Conservation (phyloP, 2,113 vertebrate species). For the Aptenodytes forsteri region DNA sequence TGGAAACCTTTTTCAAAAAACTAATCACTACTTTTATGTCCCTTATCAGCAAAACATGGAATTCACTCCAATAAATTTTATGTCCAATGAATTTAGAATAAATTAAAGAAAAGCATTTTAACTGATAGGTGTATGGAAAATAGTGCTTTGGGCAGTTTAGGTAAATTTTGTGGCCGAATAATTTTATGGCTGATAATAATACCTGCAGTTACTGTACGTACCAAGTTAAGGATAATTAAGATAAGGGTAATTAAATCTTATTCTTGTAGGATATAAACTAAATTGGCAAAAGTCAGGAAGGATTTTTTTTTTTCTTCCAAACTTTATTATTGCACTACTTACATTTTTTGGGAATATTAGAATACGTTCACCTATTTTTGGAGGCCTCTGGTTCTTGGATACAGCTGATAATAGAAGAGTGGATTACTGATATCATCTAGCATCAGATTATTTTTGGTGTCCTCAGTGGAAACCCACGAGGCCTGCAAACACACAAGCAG, state of each 20-base stretch:
- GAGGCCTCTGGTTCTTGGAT: background rate
- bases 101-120: background rate
- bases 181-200: slow-evolving; percentile 8
- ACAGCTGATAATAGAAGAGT: background rate
- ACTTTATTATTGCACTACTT: background rate
- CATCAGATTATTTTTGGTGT: background rate
- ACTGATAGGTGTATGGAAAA: background rate
- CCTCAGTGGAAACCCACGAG: background rate
- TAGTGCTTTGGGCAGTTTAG: background rate
- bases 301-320: background rate
- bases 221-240: slow-evolving; percentile 19
- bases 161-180: slow-evolving; percentile 22
- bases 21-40: background rate
- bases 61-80: background rate
- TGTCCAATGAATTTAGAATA: background rate
- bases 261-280: background rate
- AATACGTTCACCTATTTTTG: background rate
- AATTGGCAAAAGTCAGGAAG: background rate
- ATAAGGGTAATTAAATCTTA: slow-evolving; percentile 7
- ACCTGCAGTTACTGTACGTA: background rate
- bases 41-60: background rate
- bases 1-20: background rate
- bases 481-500: background rate
- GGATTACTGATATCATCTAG: background rate
- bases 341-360: background rate